Evolutionary conservation across 2,113 vertebrate species (phyloP).

Genomic region (Neolamprologus toae): DNA sequence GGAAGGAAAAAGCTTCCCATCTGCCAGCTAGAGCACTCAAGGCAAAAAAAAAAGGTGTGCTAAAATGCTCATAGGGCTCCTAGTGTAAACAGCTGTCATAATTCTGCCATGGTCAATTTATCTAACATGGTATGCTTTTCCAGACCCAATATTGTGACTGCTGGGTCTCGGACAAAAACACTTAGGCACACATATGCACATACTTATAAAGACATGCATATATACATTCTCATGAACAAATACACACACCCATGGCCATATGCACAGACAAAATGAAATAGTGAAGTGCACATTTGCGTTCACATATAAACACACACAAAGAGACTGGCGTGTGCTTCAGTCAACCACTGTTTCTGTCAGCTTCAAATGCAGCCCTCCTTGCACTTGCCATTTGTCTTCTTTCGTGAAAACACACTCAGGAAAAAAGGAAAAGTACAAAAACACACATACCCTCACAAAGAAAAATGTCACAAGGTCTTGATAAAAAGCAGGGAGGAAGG

Average conservation of each 20-base stretch:
- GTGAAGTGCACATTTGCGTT: conserved; percentile 4
- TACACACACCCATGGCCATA: not conserved
- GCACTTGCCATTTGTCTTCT: conserved; percentile 52
- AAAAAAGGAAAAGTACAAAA: conserved; percentile 1
- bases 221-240: not conserved
- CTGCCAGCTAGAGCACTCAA: conserved; percentile 67
- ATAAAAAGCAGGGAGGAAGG: conserved; percentile 57
- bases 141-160: conserved; percentile 50
- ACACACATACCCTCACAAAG: conserved; percentile 29
- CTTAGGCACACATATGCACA: not conserved
- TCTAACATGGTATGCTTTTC: conserved; percentile 70
- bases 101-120: conserved; percentile 76
- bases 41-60: conserved; percentile 67
- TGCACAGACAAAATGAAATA: not conserved
- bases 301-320: not conserved
- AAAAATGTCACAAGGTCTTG: conserved; percentile 46
- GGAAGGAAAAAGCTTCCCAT: conserved; percentile 63
- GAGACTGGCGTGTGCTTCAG: conserved; percentile 20
- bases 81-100: conserved; percentile 77
- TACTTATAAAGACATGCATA: conserved; percentile 10
- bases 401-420: conserved; percentile 42
- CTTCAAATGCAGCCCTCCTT: conserved; percentile 57
- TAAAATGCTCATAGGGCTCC: conserved; percentile 66
- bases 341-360: conserved; percentile 30
- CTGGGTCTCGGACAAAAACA: conserved; percentile 12